Conservation (phyloP, 1,140 invertebrate species). For the Lerema accius region DNA sequence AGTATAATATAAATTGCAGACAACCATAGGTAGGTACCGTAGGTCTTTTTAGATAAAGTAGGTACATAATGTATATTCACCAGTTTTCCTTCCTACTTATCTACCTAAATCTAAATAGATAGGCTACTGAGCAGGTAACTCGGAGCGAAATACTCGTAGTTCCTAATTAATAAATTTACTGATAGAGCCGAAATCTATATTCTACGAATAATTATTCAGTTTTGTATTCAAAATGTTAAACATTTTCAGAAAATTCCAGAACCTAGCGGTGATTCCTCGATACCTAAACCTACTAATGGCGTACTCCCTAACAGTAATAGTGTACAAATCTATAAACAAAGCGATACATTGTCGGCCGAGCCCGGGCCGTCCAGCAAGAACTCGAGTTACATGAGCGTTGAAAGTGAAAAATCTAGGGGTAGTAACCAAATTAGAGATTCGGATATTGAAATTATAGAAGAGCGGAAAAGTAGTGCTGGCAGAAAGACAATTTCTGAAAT, state of each 20-base stretch:
- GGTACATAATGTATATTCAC: no score
- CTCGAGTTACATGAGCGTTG: slow-evolving; percentile 63
- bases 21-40: no score
- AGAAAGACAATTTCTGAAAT: slow-evolving; percentile 66
- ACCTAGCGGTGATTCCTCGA: slow-evolving; percentile 29
- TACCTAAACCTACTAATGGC: slow-evolving; percentile 28
- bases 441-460: slow-evolving; percentile 49
- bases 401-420: slow-evolving; percentile 57
- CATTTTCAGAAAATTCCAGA: slow-evolving; percentile 51
- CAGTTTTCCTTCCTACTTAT: no score
- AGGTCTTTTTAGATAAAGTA: no score
- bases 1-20: no score
- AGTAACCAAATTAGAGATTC: slow-evolving; percentile 51
- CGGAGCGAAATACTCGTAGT: no score
- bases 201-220: no score
- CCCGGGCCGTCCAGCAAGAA: slow-evolving; percentile 57
- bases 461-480: slow-evolving; percentile 59
- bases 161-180: no score
- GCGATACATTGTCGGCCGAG: slow-evolving; percentile 47
- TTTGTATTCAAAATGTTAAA: neutral
- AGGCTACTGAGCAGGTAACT: no score
- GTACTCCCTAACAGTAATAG: slow-evolving; percentile 43
- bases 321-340: slow-evolving; percentile 41
- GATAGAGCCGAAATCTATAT: no score
- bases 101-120: no score